Base-by-base conservation (phyloP, 2,797 vertebrate genomes). In the Sciurus carolinensis region DNA sequence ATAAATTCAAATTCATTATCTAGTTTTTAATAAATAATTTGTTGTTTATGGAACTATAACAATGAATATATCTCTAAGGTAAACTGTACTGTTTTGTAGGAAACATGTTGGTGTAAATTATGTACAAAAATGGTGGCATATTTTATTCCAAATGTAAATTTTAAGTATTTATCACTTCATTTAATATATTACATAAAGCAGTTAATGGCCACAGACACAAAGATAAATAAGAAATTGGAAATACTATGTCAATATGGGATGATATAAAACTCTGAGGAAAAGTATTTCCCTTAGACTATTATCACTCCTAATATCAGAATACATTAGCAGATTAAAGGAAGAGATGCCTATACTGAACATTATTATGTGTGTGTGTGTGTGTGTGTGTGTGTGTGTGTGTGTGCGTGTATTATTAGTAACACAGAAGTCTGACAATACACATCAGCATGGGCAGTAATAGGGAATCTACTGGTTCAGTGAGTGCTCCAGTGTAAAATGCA, bases 1-100 rank as follows among this genome's bases (percentile, higher is more conserved):
- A 52, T 73, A 8, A 69, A 85, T 84, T 93, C 28, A 91, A 72
- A 79, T 92, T 42, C 73, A 33, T 67, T 72, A 66, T 64, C 82
- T 72, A 64, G 72, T 91, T 83, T 22, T 4, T 50, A 86, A 79
- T 57, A 62, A 62, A 22, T 62, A 62, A 26, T 62, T 62, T 62
- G 9, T 9, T 79, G 4, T 59, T 95, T 81, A 33, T 76, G 10
- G 39, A 93, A 73, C 24, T 76, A 87, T 1, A 85, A 10, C 13
- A 90, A 3, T 85, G 17, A 93, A 52, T 14, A 67, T 54, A 82
- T 26, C 12, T n/a, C 44, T 73, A 54, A 66, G 33, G 9, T 26
- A 80, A 44, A 73, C 14, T 30, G 13, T 2, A 84, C 62, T 75
- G 28, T 47, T 73, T 84, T 50, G 3, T 26, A 86, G 52, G n/a